These are phyloP conservation scores for Diplosoma virens DNA, from an alignment of 23 tunicate species.

Conservation along the genomic window DNA sequence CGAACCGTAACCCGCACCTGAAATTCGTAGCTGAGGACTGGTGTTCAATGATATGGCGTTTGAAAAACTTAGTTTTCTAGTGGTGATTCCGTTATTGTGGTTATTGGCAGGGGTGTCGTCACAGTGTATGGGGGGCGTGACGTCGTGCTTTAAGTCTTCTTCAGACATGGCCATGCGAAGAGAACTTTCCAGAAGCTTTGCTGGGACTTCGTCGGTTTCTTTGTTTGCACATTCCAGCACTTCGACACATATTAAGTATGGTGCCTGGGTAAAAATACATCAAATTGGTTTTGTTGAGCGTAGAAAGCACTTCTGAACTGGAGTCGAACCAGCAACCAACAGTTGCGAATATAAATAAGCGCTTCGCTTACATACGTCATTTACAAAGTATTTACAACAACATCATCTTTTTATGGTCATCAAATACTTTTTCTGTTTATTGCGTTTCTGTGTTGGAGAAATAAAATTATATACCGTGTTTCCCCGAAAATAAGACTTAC, in stretches of 20 bases:
- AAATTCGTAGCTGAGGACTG: not conserved
- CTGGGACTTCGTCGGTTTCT: conserved; percentile 62
- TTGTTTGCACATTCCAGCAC: conserved; percentile 76
- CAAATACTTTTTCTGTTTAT: too few species aligned
- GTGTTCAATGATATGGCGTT: not conserved
- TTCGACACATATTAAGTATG: conserved; percentile 94
- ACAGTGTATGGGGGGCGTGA: conserved; percentile 31
- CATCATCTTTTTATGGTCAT: too few species aligned
- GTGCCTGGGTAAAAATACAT: conserved; percentile 87
- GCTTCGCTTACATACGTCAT: too few species aligned
- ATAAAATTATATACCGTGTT: too few species aligned
- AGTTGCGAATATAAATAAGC: too few species aligned
- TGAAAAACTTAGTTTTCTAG: conserved; percentile 19
- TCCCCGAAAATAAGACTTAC: too few species aligned
- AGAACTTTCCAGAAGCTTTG: conserved; percentile 91
- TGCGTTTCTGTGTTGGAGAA: too few species aligned
- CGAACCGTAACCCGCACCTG: too few species aligned
- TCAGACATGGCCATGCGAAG: conserved; percentile 64
- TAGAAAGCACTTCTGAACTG: not conserved
- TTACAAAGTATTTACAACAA: too few species aligned
- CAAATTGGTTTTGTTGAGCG: too few species aligned
- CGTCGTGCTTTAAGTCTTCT: conserved; percentile 48
- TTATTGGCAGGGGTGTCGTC: conserved; percentile 18
- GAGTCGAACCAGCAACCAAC: not conserved
- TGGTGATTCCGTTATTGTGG: not conserved